Evolutionary conservation across 2,888 invertebrate genomes (phyloP).

Genomic region (Agrochola circellaris): DNA sequence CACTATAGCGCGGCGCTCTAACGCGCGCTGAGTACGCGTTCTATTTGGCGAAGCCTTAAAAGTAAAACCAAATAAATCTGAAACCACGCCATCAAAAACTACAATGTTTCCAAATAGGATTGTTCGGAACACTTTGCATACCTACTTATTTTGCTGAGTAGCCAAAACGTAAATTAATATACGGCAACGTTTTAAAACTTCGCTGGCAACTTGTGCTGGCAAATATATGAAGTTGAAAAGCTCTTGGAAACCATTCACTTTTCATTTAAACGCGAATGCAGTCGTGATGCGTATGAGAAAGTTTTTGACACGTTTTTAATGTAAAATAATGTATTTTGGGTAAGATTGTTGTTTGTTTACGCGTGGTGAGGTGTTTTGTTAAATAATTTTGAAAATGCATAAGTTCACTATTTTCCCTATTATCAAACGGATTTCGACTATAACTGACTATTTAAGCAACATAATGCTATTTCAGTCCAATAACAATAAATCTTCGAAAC

Average conservation of each 20-base stretch:
- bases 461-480: background rate
- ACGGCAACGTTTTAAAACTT: conserved; percentile 60
- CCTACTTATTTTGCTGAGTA: conserved; percentile 30
- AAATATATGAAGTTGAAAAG: conserved; percentile 58
- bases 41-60: background rate
- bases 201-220: conserved; percentile 38
- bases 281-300: conserved; percentile 36
- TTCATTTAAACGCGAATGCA: conserved; percentile 54
- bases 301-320: conserved; percentile 40
- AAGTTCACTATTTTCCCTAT: background rate
- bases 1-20: too few species aligned
- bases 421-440: background rate
- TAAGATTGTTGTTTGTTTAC: background rate
- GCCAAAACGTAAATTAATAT: conserved; percentile 61
- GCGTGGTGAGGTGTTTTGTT: background rate
- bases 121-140: conserved; percentile 33
- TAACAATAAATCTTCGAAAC: background rate
- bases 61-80: conserved; percentile 13
- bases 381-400: background rate
- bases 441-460: background rate
- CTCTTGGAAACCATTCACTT: conserved; percentile 62
- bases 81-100: conserved; percentile 15
- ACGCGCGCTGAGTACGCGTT: too few species aligned
- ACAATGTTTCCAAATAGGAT: conserved; percentile 28
- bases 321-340: conserved; percentile 30